Conservation (phyloP, 2,797 vertebrate species). For the Leptatherina wallacei region DNA sequence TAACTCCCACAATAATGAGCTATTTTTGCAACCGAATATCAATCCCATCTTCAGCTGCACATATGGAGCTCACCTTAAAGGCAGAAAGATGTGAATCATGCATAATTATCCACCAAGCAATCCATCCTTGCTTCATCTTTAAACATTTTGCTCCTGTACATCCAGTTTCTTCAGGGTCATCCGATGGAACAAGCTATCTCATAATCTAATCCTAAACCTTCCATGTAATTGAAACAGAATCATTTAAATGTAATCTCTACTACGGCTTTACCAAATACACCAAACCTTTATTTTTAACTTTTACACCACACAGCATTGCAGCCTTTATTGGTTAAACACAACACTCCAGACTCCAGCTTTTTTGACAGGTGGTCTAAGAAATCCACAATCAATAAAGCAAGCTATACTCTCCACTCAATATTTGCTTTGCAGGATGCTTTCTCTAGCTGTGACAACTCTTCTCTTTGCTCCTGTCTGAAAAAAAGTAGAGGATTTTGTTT, state of each 20-base stretch:
- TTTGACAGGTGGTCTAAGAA: slow-evolving; percentile 44
- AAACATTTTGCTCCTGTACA: not conserved
- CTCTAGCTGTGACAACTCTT: slow-evolving; percentile 35
- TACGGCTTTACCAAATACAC: not conserved
- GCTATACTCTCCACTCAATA: slow-evolving; percentile 27
- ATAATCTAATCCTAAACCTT: not conserved
- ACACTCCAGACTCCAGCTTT: not conserved
- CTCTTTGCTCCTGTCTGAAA: slow-evolving; percentile 24
- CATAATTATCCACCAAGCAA: not conserved
- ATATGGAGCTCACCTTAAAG: not conserved
- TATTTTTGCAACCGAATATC: too few species aligned
- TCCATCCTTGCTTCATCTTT: not conserved
- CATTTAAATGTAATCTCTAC: too few species aligned
- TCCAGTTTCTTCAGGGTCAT: not conserved
- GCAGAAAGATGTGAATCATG: not conserved
- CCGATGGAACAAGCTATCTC: too few species aligned
- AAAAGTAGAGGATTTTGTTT: slow-evolving; percentile 25
- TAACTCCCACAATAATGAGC: too few species aligned
- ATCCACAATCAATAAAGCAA: slow-evolving; percentile 14
- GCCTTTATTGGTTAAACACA: not conserved
- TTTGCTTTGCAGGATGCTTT: slow-evolving; percentile 31
- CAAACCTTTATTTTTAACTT: not conserved
- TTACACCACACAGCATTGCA: not conserved
- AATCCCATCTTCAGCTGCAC: too few species aligned
- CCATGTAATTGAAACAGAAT: not conserved